Base-by-base conservation (phyloP, 2,113 vertebrate species). In the Regulus satrapa region DNA sequence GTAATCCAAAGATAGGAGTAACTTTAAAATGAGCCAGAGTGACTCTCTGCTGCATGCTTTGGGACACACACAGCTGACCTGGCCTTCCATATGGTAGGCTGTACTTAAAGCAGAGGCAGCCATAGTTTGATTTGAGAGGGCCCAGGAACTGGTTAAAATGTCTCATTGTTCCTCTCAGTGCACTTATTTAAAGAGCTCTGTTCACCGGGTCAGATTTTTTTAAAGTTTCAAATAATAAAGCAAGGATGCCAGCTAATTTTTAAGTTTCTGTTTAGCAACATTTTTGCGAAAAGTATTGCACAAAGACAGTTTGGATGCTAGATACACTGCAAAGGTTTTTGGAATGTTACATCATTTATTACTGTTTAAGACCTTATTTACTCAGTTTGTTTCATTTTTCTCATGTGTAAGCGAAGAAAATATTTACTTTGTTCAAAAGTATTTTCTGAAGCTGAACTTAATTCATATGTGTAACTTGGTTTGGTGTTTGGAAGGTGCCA, bases 381-480 rank as follows among this genome's bases (percentile, higher is more conserved):
- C 93, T 83, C 82, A 36, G 34, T 83, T 94, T 84, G 68, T 94
- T 95, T 96, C 78, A 72, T 88, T 95, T 94, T 95, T 83, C 82
- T 94, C 11, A 12, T 32, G 67, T 76, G 91, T 75, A 88, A 92
- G 85, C 5, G 6, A 94, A 87, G 87, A 85, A 95, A 93, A 95
- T 95, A 92, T 95, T 97, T 96, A 92, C 96, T 96, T 94, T 93
- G 72, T 55, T 94, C 51, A 52, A 56, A 85, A 84, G 73, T 23
- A 61, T 72, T 71, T 94, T 95, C 89, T 92, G 82, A 64, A 78
- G 75, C 82, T 92, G 85, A 88, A 86, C 91, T 96, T 94, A 97
- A 96, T 96, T 96, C 92, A 88, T 95, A 94, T 92, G 94, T 95
- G 94, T 96, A 96, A 96, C 96, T 90, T 94, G 92, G 72, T 96